Conservation (phyloP, 2,888 invertebrate species). For the Cryptocheilus praepositus region DNA sequence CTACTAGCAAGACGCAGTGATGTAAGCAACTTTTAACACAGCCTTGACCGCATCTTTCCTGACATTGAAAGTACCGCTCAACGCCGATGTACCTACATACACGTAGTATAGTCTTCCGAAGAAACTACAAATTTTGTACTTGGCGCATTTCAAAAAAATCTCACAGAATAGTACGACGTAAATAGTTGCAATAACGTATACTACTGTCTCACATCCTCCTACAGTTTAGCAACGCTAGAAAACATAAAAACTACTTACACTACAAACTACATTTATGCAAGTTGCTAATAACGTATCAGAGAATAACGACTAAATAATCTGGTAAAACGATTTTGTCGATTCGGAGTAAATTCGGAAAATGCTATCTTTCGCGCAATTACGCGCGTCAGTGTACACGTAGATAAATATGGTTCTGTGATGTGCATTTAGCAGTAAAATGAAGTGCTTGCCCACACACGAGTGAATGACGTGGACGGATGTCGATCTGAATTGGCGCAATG, state of each 20-base stretch:
- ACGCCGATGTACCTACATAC: background rate
- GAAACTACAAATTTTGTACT: too few relatives aligned
- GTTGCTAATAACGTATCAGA: too few relatives aligned
- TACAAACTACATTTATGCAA: too few relatives aligned
- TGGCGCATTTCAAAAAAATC: background rate
- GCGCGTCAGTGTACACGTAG: background rate
- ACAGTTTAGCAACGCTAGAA: too few relatives aligned
- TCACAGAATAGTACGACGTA: too few relatives aligned
- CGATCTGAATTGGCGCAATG: conserved; percentile 61
- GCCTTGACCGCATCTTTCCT: conserved; percentile 6
- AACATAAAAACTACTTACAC: too few relatives aligned
- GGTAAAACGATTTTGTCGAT: too few relatives aligned
- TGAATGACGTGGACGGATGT: conserved; percentile 61
- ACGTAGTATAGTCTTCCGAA: background rate
- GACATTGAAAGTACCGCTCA: background rate
- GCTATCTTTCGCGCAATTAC: too few relatives aligned
- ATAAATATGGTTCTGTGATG: background rate
- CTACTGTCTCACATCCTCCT: too few relatives aligned
- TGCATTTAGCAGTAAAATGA: conserved; percentile 43
- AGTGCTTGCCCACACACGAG: conserved; percentile 51
- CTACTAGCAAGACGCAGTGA: background rate
- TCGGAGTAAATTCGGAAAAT: too few relatives aligned
- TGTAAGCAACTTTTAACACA: conserved; percentile 3
- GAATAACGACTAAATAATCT: too few relatives aligned
- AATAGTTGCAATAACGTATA: too few relatives aligned